Evolutionary conservation across 2,888 invertebrate genomes (phyloP), one percentile per base, ranked within the genome.

Genomic region (Drosophila falleni): DNA sequence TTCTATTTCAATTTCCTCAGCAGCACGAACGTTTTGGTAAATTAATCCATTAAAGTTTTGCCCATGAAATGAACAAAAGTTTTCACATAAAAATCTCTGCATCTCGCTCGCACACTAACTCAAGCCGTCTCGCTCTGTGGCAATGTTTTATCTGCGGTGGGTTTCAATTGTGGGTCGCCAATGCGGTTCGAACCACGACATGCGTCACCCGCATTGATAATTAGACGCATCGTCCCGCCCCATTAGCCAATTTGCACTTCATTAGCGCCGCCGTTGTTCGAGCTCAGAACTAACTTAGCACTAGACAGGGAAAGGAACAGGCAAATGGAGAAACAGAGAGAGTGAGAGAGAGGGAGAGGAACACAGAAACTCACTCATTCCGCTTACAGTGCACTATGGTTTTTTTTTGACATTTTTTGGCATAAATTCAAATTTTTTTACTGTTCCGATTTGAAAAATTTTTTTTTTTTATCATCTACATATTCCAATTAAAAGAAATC

Each of bases 31-130:
- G 71, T 73, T 87, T 85, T 73, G 71, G 66, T 71, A 82, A 87
- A 87, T 88, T 86, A 89, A 86, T 88, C 88, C 88, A 89, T 89
- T 87, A 76, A 87, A 87, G 88, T 89, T 86, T 83, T 59, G 69
- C 80, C 60, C 82, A 76, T 82, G 74, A 80, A 87, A 71, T 77
- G 75, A 79, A 73, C 74, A 67, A 89, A 89, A 87, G 54, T 87
- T 87, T 89, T 88, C 89, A 69, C 87, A 87, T 87, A 87, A 87
- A 89, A 80, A 63, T 77, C 47, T 26, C 9, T 39, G 67, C 68
- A 46, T 70, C 60, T 41, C 71, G 19, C 47, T 64, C n/a, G 0
- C 35, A n/a, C 44, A n/a, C 8, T 4, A 11, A 47, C 47, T 15
- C 8, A 16, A 3, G 19, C 39, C 31, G 13, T 53, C 50, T 64